phyloP scores from a whole-genome alignment of 2,888 invertebrate species.

The Himalopsyche anomala region DNA sequence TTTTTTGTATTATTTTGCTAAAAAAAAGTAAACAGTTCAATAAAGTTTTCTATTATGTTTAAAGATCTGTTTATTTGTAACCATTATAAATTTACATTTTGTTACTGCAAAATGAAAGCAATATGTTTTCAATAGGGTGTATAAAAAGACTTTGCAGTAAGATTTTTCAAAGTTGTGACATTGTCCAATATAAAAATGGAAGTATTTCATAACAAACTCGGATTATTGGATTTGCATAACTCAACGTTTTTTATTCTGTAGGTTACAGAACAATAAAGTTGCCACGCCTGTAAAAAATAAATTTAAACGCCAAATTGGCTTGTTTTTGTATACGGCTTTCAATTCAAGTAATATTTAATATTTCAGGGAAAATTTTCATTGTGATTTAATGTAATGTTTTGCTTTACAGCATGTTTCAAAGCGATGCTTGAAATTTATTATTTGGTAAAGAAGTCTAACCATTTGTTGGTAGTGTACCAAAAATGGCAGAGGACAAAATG shows the following conservation, averaged over 20 bases:
- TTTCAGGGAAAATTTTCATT: constrained; percentile 24
- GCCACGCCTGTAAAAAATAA: constrained; percentile 28
- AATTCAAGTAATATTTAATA: constrained; percentile 37
- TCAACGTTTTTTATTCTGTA: constrained; percentile 15
- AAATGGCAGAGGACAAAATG: too few relatives aligned
- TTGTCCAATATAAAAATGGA: constrained; percentile 32
- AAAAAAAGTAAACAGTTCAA: too few relatives aligned
- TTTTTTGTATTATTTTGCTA: too few relatives aligned
- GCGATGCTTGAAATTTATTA: neutral
- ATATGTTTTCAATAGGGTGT: neutral
- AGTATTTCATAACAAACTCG: constrained; percentile 2
- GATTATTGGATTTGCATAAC: constrained; percentile 42
- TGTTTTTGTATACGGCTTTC: constrained; percentile 23
- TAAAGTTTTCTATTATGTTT: too few relatives aligned
- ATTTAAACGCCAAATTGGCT: constrained; percentile 21
- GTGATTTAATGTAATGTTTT: constrained; percentile 9
- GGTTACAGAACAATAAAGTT: constrained; percentile 15
- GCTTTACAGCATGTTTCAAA: neutral
- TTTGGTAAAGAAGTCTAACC: too few relatives aligned
- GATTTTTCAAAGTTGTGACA: constrained; percentile 11
- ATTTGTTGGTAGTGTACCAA: too few relatives aligned
- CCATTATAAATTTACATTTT: neutral
- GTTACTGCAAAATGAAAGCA: neutral
- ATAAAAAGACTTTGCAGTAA: neutral
- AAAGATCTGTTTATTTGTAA: too few relatives aligned